phyloP scores from a whole-genome alignment of 2,797 vertebrate species.

The Crax fasciolata region DNA sequence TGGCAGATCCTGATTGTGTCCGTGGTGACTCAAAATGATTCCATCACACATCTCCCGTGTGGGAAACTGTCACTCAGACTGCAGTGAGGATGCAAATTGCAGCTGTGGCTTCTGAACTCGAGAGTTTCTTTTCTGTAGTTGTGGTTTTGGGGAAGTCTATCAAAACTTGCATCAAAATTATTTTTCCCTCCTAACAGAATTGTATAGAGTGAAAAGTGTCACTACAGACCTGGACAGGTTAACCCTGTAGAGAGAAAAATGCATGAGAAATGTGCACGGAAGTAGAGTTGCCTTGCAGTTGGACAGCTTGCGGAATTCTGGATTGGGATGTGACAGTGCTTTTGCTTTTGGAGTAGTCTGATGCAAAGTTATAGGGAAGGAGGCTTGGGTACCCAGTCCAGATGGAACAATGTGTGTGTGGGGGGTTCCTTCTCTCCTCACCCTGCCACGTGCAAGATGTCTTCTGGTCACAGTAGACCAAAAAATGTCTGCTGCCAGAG shows the following conservation, averaged over 20 bases:
- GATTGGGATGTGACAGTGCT: neutral
- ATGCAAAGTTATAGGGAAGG: neutral
- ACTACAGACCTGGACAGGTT: neutral
- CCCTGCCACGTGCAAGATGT: neutral
- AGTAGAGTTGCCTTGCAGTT: neutral
- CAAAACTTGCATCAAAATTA: conserved; percentile 35
- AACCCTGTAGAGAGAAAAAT: neutral
- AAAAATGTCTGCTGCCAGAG: neutral
- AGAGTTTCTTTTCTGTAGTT: conserved; percentile 37
- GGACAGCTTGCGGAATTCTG: neutral
- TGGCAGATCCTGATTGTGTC: neutral
- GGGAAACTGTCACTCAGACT: neutral
- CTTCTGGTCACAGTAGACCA: neutral
- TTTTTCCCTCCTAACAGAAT: neutral
- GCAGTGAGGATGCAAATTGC: neutral
- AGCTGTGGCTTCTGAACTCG: neutral
- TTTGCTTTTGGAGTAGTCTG: neutral
- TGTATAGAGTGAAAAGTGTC: neutral
- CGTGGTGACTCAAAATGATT: neutral
- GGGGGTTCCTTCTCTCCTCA: neutral
- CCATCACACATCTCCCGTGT: neutral
- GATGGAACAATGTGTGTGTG: neutral
- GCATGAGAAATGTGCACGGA: fast-evolving
- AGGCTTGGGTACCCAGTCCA: neutral
- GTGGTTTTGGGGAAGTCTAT: conserved; percentile 60